Evolutionary conservation across 53 echinoderm and acorn worm genomes (phyloP).

Genomic region (Pentamera pediparva): DNA sequence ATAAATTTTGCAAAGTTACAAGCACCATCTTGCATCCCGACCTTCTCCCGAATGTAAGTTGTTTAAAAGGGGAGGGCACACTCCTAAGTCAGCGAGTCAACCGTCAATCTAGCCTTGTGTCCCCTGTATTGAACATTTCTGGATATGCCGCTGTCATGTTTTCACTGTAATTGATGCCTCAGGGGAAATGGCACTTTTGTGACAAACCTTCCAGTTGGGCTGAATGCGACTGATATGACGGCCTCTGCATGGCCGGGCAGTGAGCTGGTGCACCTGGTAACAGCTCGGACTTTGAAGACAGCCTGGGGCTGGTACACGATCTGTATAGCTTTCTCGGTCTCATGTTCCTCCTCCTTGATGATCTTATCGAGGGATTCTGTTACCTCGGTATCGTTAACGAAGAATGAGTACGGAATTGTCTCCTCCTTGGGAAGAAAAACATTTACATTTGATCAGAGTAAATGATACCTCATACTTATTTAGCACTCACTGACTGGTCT

Average conservation of each 20-base stretch:
- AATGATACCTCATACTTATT: not conserved
- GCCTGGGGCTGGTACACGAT: conserved; percentile 97
- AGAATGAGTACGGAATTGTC: conserved; percentile 96
- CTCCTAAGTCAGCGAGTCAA: too few relatives aligned
- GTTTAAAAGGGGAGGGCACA: too few relatives aligned
- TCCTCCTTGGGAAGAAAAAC: conserved; percentile 53
- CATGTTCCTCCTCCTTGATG: conserved; percentile 62
- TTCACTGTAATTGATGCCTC: too few relatives aligned
- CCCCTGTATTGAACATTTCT: too few relatives aligned
- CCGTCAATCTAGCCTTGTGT: too few relatives aligned
- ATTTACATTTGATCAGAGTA: not conserved
- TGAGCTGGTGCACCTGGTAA: conserved; percentile 86
- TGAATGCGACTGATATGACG: conserved; percentile 95
- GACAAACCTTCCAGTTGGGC: conserved; percentile 84
- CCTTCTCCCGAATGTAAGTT: too few relatives aligned
- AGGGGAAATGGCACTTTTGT: too few relatives aligned
- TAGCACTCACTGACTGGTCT: too few relatives aligned
- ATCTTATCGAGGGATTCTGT: conserved; percentile 66
- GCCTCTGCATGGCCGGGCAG: conserved; percentile 97
- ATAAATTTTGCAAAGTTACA: too few relatives aligned
- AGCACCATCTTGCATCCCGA: too few relatives aligned
- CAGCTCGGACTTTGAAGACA: conserved; percentile 85
- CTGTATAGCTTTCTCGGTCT: conserved; percentile 90
- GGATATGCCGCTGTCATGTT: too few relatives aligned
- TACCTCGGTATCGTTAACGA: conserved; percentile 84